Conservation (phyloP, 2,797 vertebrate genomes). For the Pseudocheirus occidentalis region DNA sequence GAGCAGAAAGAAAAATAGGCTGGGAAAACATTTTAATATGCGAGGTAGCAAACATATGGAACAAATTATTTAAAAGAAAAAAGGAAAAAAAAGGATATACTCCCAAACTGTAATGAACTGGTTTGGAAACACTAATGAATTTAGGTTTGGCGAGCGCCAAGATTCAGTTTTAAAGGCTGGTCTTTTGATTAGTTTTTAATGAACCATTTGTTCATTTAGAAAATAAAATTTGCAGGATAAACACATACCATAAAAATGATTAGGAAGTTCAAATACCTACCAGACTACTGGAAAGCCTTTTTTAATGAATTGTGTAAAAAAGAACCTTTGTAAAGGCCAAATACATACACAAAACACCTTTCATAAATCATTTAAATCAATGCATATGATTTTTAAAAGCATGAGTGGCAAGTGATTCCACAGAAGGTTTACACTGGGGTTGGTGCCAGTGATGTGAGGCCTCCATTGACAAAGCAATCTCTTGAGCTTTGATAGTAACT, state of each 20-base stretch:
- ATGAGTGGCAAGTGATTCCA: conserved; percentile 5
- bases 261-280: conserved; percentile 16
- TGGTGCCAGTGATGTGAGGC: background rate
- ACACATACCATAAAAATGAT: conserved; percentile 51
- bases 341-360: conserved; percentile 38
- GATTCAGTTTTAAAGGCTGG: accelerated
- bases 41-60: conserved; percentile 57
- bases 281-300: conserved; percentile 27
- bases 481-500: background rate
- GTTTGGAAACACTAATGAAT: conserved; percentile 64
- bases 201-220: conserved; percentile 57
- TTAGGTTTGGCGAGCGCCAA: conserved; percentile 52
- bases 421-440: conserved; percentile 15
- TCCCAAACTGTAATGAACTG: conserved; percentile 43
- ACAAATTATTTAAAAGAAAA: conserved; percentile 48
- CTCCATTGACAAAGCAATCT: conserved; percentile 53
- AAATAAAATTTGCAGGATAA: conserved; percentile 50
- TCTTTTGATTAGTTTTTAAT: conserved; percentile 62
- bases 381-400: conserved; percentile 37
- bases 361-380: conserved; percentile 32
- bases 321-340: conserved; percentile 15
- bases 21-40: conserved; percentile 26
- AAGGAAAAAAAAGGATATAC: conserved; percentile 43
- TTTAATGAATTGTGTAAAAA: conserved; percentile 15
- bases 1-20: conserved; percentile 44